Evolutionary conservation across 2,797 vertebrate species (phyloP).

Genomic region (Sebastes nivosus): DNA sequence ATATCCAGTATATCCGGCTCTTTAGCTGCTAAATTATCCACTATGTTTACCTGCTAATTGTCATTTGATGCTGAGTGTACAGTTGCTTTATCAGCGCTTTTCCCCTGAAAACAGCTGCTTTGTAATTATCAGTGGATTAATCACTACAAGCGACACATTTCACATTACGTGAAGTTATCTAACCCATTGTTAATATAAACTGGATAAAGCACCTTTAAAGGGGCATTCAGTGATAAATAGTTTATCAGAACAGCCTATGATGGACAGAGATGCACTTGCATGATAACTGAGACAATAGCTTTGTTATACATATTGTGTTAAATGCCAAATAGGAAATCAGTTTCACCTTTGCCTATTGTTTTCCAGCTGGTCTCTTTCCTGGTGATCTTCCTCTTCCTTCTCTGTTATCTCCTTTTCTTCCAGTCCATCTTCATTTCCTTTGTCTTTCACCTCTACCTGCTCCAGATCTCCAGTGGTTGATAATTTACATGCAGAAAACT

Average conservation of each 20-base stretch:
- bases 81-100: too few relatives aligned
- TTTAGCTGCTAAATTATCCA: neutral
- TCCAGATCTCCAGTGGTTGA: neutral
- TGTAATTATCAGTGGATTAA: too few relatives aligned
- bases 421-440: conserved; percentile 8
- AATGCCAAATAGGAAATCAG: neutral
- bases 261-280: neutral
- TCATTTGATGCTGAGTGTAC: neutral
- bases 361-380: conserved; percentile 11
- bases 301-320: neutral
- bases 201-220: neutral
- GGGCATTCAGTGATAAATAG: neutral
- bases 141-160: too few relatives aligned
- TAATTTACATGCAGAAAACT: neutral
- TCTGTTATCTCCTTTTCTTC: conserved; percentile 13
- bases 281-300: neutral
- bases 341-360: conserved; percentile 53
- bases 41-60: neutral
- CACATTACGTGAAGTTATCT: neutral
- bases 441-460: conserved; percentile 1
- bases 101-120: too few relatives aligned
- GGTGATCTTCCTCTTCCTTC: conserved; percentile 20
- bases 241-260: neutral
- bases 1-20: neutral
- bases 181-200: neutral